These are phyloP conservation scores for Mus caroli DNA, from an alignment of 2,797 vertebrate species.

Conservation along the genomic window DNA sequence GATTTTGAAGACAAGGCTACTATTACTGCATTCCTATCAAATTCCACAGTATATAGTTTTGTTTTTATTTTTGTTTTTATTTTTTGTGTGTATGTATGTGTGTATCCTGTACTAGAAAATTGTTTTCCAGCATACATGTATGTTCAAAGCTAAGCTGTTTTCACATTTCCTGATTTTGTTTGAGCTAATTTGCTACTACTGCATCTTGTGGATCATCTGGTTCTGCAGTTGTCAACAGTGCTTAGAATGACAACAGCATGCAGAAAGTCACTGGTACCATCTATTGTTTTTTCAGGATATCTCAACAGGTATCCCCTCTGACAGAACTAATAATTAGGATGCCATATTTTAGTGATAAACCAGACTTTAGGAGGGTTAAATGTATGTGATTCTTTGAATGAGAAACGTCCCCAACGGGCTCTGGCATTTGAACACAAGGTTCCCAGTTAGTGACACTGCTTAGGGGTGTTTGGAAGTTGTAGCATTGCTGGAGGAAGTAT, in stretches of 20 bases:
- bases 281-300: background rate
- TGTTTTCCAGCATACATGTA: slow-evolving; percentile 97
- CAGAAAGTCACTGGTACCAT: background rate
- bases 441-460: background rate
- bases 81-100: slow-evolving; percentile 89
- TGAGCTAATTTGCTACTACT: slow-evolving; percentile 90
- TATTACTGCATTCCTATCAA: slow-evolving; percentile 99
- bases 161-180: slow-evolving; percentile 99
- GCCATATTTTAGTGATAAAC: background rate
- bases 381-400: background rate
- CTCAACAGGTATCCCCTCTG: background rate
- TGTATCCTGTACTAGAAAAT: slow-evolving; percentile 97
- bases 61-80: slow-evolving; percentile 90
- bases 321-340: background rate
- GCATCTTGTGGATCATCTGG: background rate
- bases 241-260: background rate
- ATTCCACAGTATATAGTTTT: slow-evolving; percentile 99
- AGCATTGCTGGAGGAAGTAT: background rate
- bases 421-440: background rate
- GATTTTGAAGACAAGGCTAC: slow-evolving; percentile 99
- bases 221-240: background rate
- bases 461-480: background rate
- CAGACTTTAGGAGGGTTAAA: background rate
- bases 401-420: background rate
- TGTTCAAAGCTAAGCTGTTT: slow-evolving; percentile 98